Conservation (phyloP, 2,113 vertebrate species). For the Excalfactoria chinensis region DNA sequence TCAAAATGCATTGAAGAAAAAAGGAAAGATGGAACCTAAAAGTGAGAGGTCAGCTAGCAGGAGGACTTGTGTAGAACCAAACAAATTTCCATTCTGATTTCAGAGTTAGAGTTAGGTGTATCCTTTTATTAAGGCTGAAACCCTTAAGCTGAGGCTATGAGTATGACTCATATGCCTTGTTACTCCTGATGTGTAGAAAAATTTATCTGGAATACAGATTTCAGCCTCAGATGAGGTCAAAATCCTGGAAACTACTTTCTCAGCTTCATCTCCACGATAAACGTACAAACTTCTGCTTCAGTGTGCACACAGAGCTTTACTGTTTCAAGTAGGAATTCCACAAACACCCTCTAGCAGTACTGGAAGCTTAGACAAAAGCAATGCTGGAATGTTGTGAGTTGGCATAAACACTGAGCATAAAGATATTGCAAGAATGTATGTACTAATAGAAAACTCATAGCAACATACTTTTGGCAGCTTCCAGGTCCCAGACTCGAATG, state of each 20-base stretch:
- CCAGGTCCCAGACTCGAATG: slow-evolving; percentile 95
- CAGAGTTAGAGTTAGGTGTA: not conserved
- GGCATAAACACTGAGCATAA: not conserved
- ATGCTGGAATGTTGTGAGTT: not conserved
- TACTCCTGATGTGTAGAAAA: not conserved
- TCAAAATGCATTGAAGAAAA: not conserved
- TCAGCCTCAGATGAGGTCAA: not conserved
- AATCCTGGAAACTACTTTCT: not conserved
- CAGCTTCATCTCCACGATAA: not conserved
- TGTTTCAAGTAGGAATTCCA: not conserved
- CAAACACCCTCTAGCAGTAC: not conserved
- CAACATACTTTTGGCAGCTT: slow-evolving; percentile 95
- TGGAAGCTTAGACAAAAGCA: not conserved
- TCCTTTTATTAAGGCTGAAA: not conserved
- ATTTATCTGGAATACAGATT: not conserved
- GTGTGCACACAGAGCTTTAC: not conserved
- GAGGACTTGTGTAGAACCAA: not conserved
- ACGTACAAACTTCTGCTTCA: not conserved
- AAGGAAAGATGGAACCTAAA: not conserved
- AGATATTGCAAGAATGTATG: not conserved
- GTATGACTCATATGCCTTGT: not conserved
- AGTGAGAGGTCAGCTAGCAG: not conserved
- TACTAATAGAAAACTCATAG: not conserved
- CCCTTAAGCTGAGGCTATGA: not conserved
- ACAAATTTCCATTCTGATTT: not conserved